phyloP scores from a whole-genome alignment of 2,113 vertebrate species.

The Atlantisia rogersi region DNA sequence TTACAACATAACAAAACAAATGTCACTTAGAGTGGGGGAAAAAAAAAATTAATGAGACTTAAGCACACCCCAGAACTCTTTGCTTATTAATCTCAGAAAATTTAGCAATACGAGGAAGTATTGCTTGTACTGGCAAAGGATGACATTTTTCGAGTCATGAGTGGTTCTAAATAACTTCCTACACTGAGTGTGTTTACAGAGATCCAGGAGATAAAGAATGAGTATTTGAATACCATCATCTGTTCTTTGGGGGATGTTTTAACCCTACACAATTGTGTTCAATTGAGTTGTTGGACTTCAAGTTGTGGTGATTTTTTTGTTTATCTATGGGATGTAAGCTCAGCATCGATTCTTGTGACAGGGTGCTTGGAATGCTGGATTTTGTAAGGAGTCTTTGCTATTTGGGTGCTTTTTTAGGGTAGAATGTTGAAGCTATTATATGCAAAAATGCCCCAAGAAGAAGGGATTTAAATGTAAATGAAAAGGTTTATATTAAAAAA shows the following conservation, averaged over 20 bases:
- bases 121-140: not conserved
- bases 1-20: not conserved
- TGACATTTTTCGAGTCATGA: not conserved
- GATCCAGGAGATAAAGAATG: not conserved
- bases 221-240: not conserved
- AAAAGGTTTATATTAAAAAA: not conserved
- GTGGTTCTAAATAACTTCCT: not conserved
- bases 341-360: not conserved
- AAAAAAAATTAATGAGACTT: not conserved
- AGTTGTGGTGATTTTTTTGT: not conserved
- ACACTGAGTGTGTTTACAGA: not conserved
- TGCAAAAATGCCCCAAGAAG: not conserved
- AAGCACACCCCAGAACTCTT: not conserved
- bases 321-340: not conserved
- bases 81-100: not conserved
- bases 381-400: not conserved
- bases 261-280: not conserved
- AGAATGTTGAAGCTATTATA: not conserved
- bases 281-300: not conserved
- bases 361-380: not conserved
- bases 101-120: not conserved
- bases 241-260: accelerated
- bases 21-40: not conserved
- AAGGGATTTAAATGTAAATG: not conserved
- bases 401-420: not conserved